Evolutionary conservation across 2,797 vertebrate genomes (phyloP), one percentile per base, ranked within the genome.

Genomic region (Nyctalus aviator): DNA sequence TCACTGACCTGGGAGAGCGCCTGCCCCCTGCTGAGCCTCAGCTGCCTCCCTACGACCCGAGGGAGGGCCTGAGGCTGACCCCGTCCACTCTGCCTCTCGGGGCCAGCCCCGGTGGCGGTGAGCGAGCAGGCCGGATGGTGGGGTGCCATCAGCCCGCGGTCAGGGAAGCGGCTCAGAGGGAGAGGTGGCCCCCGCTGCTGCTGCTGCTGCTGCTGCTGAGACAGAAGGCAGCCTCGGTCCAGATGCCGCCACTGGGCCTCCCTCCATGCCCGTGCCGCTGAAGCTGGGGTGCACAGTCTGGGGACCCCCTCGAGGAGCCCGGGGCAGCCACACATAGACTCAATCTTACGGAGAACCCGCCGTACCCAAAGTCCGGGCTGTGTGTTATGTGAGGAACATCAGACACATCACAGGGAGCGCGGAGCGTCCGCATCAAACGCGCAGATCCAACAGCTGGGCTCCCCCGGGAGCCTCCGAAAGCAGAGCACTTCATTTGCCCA

Each of bases 401-500:
- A 53, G 30, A 30, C n/a, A 7, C 7, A n/a, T 66, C 48, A 71
- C 15, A 10, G 35, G 83, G 15, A 7, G 66, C 17, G 55, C 2
- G 2, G 53, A 57, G 83, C 86, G 59, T 11, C 59, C 27, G 21
- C 57, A 72, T 21, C 66, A 78, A 30, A 76, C 18, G 27, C 73
- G 91, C 78, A 86, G 44, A 69, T 75, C 3, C 55, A 48, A 75
- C 6, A 46, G 25, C 17, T 48, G 37, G 27, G 46, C 59, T 41
- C 86, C 25, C 71, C 77, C n/a, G 46, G 15, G 77, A 64, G 76
- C 72, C 66, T 79, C 62, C 21, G 93, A 89, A 71, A 66, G 55
- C 87, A 41, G 37, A 21, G 73, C 71, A 82, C 30, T 85, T 82
- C 53, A 71, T 83, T 85, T 71, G 55, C 30, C 25, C 27, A 21